A percentile compares a stretch with the other conserved stretches of the same genome.
Conservation (phyloP, 2,888 invertebrate genomes). For the Amiota mariae region DNA sequence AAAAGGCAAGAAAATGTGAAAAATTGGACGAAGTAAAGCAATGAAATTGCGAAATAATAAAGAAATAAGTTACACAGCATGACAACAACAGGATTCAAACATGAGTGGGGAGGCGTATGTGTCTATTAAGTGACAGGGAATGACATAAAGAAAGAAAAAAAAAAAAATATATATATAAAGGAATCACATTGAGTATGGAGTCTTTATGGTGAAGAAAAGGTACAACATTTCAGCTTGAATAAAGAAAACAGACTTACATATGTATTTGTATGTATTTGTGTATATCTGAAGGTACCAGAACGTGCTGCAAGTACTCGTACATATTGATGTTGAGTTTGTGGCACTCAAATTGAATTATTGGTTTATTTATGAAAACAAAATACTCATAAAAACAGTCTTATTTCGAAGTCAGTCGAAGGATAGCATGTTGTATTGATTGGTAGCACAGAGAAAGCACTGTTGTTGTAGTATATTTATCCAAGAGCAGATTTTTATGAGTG, state of each 20-base stretch:
- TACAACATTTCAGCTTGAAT: too few relatives aligned
- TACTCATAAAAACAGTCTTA: constrained; percentile 52
- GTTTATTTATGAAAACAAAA: constrained; percentile 57
- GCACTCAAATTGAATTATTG: constrained; percentile 58
- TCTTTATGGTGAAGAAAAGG: background rate
- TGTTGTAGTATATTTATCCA: background rate
- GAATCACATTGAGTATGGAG: background rate
- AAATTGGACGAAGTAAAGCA: constrained; percentile 1
- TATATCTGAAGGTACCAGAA: too few relatives aligned
- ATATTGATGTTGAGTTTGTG: constrained; percentile 28
- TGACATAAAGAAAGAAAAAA: background rate
- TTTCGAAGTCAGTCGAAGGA: constrained; percentile 30
- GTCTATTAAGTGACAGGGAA: background rate
- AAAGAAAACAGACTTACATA: background rate
- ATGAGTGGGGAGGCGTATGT: background rate
- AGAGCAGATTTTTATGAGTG: constrained; percentile 17
- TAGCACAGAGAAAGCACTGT: background rate
- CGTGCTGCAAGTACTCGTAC: background rate
- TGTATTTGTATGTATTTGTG: background rate
- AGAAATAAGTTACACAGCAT: constrained; percentile 21
- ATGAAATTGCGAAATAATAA: constrained; percentile 22
- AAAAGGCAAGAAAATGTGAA: background rate
- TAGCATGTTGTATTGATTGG: background rate
- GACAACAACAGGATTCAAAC: background rate
- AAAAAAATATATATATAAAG: background rate